phyloP scores from a whole-genome alignment of 2,113 vertebrate species.

The Potamarius usumacintae region DNA sequence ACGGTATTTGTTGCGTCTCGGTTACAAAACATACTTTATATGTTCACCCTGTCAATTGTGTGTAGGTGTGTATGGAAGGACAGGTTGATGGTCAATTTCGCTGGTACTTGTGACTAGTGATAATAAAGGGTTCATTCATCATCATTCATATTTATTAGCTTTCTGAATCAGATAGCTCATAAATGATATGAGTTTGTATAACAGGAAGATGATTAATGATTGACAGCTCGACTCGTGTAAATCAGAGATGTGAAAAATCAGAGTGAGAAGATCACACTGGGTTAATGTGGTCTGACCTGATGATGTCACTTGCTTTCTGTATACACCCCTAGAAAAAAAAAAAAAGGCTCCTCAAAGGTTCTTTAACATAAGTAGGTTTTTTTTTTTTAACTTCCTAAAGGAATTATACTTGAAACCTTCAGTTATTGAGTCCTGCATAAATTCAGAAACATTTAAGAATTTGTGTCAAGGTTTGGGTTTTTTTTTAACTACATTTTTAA shows the following conservation, averaged over 20 bases:
- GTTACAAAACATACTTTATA: neutral
- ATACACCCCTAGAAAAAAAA: neutral
- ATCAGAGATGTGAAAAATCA: conserved; percentile 26
- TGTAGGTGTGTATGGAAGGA: too few species aligned
- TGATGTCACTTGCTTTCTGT: neutral
- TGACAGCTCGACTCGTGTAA: conserved; percentile 21
- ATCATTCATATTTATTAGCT: neutral
- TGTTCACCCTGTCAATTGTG: too few species aligned
- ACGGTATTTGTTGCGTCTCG: too few species aligned
- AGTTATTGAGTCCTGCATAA: neutral
- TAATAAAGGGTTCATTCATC: too few species aligned
- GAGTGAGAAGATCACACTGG: neutral
- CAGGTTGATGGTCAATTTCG: too few species aligned
- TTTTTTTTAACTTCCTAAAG: neutral
- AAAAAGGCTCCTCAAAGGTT: neutral
- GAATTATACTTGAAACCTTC: neutral
- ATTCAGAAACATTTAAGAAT: neutral
- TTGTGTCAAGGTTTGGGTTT: neutral
- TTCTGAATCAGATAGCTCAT: conserved; percentile 7
- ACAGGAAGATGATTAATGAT: conserved; percentile 22
- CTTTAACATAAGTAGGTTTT: neutral
- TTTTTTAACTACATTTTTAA: neutral
- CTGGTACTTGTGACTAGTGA: too few species aligned
- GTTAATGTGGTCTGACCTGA: conserved; percentile 16
- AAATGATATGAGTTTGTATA: neutral